Evolutionary conservation across 2,797 vertebrate genomes (phyloP).

Genomic region (Borostomias antarcticus): DNA sequence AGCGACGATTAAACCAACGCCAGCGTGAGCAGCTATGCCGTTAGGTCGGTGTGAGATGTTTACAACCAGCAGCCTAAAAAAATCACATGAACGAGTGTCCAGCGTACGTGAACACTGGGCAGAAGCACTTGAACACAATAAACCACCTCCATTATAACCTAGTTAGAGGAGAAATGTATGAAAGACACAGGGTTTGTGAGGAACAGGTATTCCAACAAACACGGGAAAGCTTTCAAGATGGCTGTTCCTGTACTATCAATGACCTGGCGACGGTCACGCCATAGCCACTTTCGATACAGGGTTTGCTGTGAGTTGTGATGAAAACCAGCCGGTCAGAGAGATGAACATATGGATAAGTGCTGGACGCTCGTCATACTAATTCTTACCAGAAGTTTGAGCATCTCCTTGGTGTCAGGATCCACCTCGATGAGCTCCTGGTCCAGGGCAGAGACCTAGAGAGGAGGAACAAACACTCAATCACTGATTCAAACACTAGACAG

Average conservation of each 20-base stretch:
- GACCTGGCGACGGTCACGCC: slow-evolving; percentile 48
- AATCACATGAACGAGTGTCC: too few relatives aligned
- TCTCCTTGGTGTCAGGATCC: slow-evolving; percentile 81
- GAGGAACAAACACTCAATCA: too few relatives aligned
- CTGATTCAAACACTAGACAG: too few relatives aligned
- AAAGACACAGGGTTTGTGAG: slow-evolving; percentile 74
- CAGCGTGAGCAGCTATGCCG: too few relatives aligned
- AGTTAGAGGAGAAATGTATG: too few relatives aligned
- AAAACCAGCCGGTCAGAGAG: too few relatives aligned
- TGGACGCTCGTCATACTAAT: background rate
- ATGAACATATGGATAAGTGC: background rate
- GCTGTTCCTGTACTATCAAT: slow-evolving; percentile 66
- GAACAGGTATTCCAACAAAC: slow-evolving; percentile 64
- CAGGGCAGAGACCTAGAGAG: slow-evolving; percentile 84
- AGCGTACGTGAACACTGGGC: too few relatives aligned
- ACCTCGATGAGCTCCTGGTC: slow-evolving; percentile 91
- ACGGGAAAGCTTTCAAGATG: slow-evolving; percentile 71
- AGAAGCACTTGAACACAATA: too few relatives aligned
- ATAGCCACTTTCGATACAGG: slow-evolving; percentile 22
- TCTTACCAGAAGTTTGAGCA: background rate
- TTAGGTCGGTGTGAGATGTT: too few relatives aligned
- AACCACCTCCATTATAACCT: too few relatives aligned
- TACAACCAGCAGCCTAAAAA: too few relatives aligned
- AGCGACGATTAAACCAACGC: too few relatives aligned
- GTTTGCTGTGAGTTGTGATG: background rate